Evolutionary conservation across 2,888 invertebrate genomes (phyloP), one percentile per base, ranked within the genome.

Genomic region (Drosophila anomelani): DNA sequence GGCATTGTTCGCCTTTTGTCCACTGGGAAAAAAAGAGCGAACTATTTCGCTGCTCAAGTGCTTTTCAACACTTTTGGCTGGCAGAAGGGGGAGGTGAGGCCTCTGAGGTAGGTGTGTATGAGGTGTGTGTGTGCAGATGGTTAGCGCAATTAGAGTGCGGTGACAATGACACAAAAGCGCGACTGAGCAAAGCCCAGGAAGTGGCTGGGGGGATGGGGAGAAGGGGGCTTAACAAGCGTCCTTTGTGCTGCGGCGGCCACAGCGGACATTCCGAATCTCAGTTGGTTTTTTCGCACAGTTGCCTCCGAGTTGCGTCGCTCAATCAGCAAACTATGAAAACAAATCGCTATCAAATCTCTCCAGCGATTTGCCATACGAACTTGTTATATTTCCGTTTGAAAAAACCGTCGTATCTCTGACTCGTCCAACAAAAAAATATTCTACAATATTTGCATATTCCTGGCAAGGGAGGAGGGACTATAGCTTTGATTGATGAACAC

Each of bases 101-200:
- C 8, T n/a, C n/a, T 29, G 29, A 29, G 8, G 15, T 34, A 53
- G 17, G 23, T 15, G 39, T 29, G 36, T 15, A 26, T 26, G 49
- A 13, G 43, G 46, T 9, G 70, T 62, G 49, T 10, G 70, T 62
- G 63, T 67, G 63, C 66, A 73, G 81, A 81, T 56, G 80, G 85
- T 84, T 86, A 71, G 79, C 77, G 87, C 89, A 87, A 87, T 88
- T 88, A 88, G 85, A 80, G 77, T 73, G 74, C 85, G 89, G 78
- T 77, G 89, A 82, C 86, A 85, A 83, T 85, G 86, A 88, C 85
- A 86, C 88, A 86, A 86, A 88, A 88, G 79, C 86, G 86, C 84
- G 80, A 75, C 75, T 72, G 75, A 80, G 82, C 88, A 56, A 61
- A 39, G 56, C 36, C 56, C 74, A 71, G 85, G 78, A 83, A 80